A percentile compares a stretch with the other conserved stretches of the same genome.
These are phyloP conservation scores for Grallaria varia DNA, from an alignment of 2,113 vertebrate genomes.

Conservation along the genomic window DNA sequence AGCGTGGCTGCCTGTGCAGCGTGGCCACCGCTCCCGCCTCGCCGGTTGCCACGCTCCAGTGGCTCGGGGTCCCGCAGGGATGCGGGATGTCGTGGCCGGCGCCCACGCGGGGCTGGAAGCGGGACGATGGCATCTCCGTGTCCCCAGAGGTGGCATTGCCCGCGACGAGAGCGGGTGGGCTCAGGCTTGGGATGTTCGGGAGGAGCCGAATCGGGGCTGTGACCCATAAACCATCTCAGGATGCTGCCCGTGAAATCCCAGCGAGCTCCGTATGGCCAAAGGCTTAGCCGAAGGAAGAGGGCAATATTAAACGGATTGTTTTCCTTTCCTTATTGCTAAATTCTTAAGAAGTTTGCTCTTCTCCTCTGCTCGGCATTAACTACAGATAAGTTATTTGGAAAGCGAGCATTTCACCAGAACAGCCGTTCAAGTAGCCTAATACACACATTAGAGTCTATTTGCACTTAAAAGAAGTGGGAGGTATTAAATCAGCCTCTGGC, in stretches of 20 bases:
- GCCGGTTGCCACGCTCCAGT: neutral
- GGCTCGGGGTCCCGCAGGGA: neutral
- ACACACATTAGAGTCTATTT: conserved; percentile 69
- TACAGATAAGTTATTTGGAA: conserved; percentile 61
- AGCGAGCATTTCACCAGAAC: conserved; percentile 47
- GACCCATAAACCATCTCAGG: fast-evolving
- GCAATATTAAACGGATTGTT: neutral
- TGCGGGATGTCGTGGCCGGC: neutral
- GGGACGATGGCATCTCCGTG: fast-evolving
- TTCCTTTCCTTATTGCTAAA: neutral
- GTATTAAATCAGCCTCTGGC: conserved; percentile 34
- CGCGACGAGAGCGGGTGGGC: fast-evolving
- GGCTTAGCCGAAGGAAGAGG: neutral
- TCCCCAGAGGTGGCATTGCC: neutral
- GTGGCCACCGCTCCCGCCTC: neutral
- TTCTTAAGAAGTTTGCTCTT: neutral
- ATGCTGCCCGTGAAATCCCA: neutral
- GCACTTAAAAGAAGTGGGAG: conserved; percentile 67
- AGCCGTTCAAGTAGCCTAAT: conserved; percentile 56
- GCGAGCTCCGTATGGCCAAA: neutral
- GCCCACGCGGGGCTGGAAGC: fast-evolving
- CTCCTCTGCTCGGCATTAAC: conserved; percentile 8
- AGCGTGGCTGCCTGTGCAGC: neutral
- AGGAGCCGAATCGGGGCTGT: neutral
- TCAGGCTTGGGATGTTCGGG: neutral